These are phyloP conservation scores for Campylomormyrus tamandua DNA, from an alignment of 2,113 vertebrate species.

Conservation along the genomic window DNA sequence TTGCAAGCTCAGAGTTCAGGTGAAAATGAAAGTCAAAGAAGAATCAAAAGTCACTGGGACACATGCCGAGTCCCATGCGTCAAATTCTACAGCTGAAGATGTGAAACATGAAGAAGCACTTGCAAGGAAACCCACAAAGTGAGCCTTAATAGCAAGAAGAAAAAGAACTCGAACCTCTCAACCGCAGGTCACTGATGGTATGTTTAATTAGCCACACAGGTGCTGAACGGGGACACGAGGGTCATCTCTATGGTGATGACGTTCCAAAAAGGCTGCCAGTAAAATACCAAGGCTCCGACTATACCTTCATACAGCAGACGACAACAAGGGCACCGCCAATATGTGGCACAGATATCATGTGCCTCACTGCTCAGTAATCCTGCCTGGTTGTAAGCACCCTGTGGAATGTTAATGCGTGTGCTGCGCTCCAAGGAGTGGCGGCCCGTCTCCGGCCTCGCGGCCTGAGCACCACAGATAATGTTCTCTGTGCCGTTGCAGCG, in stretches of 20 bases:
- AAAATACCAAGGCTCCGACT: background rate
- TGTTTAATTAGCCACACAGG: background rate
- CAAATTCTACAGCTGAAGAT: background rate
- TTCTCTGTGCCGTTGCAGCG: background rate
- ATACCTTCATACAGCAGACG: background rate
- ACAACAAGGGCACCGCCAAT: background rate
- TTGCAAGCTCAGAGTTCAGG: background rate
- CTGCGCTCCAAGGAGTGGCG: background rate
- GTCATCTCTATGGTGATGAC: background rate
- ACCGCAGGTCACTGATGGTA: background rate
- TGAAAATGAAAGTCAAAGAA: background rate
- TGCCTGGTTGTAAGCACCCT: background rate
- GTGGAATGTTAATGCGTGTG: slow-evolving; percentile 1
- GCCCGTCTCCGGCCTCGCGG: background rate
- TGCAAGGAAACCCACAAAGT: background rate
- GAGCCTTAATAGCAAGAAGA: background rate
- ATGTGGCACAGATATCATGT: background rate
- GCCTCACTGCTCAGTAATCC: background rate
- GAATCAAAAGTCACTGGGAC: background rate
- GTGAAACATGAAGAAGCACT: background rate
- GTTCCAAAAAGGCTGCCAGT: background rate
- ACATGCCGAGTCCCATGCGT: background rate
- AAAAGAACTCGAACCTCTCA: background rate
- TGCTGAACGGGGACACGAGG: background rate
- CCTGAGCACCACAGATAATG: background rate